Percentiles rank a stretch among this genome's conserved stretches.
Evolutionary conservation across 2,888 invertebrate species (phyloP).

Genomic region (Litoditis marina): DNA sequence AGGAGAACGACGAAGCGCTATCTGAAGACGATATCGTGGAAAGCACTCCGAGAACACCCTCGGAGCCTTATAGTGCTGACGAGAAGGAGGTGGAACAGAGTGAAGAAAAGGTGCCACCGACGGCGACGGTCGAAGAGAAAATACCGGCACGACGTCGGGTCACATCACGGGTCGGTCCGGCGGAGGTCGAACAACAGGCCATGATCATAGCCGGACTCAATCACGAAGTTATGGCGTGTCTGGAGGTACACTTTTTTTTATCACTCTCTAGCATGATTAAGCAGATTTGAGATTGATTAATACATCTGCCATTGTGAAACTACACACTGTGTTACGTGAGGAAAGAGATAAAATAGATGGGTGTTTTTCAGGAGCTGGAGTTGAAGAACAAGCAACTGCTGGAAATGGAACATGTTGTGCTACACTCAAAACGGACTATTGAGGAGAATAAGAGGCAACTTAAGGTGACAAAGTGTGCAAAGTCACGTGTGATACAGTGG

Average conservation of each 20-base stretch:
- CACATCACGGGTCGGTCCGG: too few relatives aligned
- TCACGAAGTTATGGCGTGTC: conserved; percentile 42
- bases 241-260: conserved; percentile 30
- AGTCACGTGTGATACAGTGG: too few relatives aligned
- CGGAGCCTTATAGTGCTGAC: too few relatives aligned
- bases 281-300: too few relatives aligned
- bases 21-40: too few relatives aligned
- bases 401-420: conserved; percentile 25
- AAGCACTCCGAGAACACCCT: too few relatives aligned
- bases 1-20: too few relatives aligned
- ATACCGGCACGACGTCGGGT: background rate
- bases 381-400: conserved; percentile 36
- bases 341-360: too few relatives aligned
- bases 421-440: conserved; percentile 20
- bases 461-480: conserved; percentile 20
- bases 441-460: conserved; percentile 27
- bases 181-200: conserved; percentile 35
- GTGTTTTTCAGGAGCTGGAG: conserved; percentile 31
- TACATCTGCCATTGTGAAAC: too few relatives aligned
- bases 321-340: too few relatives aligned
- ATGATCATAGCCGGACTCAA: conserved; percentile 46
- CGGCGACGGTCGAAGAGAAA: background rate
- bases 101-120: background rate
- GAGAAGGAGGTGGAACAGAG: background rate
- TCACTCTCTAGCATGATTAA: too few relatives aligned